Evolutionary conservation across 2,113 vertebrate species (phyloP), one percentile per base, ranked within the genome.

Genomic region (Apeltes quadracus): DNA sequence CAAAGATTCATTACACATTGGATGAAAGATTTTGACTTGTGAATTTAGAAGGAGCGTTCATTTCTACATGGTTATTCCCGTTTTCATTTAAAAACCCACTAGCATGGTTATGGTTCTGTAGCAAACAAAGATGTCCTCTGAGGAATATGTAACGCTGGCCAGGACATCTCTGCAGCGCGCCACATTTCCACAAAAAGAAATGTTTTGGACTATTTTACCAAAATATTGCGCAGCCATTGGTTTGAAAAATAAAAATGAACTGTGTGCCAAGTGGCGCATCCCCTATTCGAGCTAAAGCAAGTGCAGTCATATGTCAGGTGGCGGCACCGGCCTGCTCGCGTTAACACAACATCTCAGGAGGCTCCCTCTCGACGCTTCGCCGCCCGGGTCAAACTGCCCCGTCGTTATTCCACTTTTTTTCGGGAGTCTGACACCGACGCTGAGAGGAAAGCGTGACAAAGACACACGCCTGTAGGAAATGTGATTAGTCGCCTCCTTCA

Each of bases 401-500:
- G 4, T 46, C 20, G 8, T 48, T 38, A 18, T 22, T 14, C 3
- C 67, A 18, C n/a, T 23, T 64, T 48, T 16, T 55, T 57, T 41
- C 38, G 1, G 0, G 56, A 44, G 41, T 48, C 7, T 62, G 22
- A 6, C 11, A 59, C 25, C 43, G 48, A 4, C 48, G 29, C 22
- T 70, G 65, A 78, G 34, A 55, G 34, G 51, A 43, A 3, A 62
- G 41, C 27, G 36, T 22, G 10, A 67, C 38, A 71, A 73, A 64
- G 27, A 64, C 5, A 82, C 77, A 70, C 44, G 65, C 70, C 54
- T 39, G 16, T 55, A 25, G 70, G 54, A 6, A 53, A 64, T 43
- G 71, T 41, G 15, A 27, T 39, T 4, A 75, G 53, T 71, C 39
- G 48, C 54, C 43, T 65, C 70, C 72, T 84, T 81, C 72, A 73